These are phyloP conservation scores for Percopsis transmontana DNA, from an alignment of 2,113 vertebrate species.

Conservation along the genomic window DNA sequence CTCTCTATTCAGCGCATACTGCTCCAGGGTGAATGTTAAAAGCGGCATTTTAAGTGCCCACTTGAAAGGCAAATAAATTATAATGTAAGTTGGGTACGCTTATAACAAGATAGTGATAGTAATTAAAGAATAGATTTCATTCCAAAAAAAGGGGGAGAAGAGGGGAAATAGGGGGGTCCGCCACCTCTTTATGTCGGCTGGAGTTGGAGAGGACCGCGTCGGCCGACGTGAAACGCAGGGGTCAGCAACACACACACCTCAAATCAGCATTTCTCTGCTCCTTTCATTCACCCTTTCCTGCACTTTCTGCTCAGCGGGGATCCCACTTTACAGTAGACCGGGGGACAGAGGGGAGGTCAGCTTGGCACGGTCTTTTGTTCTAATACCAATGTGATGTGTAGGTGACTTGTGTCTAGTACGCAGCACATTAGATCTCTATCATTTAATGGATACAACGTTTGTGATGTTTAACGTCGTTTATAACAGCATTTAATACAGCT, in stretches of 20 bases:
- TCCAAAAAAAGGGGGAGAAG: constrained; percentile 1
- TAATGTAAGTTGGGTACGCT: constrained; percentile 43
- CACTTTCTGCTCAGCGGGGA: neutral
- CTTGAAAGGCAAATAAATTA: constrained; percentile 62
- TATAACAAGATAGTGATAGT: constrained; percentile 42
- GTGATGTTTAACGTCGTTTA: too few species aligned
- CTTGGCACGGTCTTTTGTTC: neutral
- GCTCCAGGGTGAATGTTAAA: constrained; percentile 47
- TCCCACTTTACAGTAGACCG: too few species aligned
- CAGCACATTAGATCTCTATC: too few species aligned
- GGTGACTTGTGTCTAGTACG: neutral
- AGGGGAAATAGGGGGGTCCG: neutral
- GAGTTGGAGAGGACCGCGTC: constrained; percentile 10
- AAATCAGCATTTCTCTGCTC: constrained; percentile 26
- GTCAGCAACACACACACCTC: constrained; percentile 22
- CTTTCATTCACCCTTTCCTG: neutral
- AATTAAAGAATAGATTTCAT: constrained; percentile 55
- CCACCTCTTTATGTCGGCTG: constrained; percentile 29
- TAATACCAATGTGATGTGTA: neutral
- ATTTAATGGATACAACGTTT: too few species aligned
- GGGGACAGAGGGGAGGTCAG: neutral
- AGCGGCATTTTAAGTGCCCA: constrained; percentile 52
- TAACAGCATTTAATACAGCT: too few species aligned
- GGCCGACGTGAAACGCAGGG: constrained; percentile 27
- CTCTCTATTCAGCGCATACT: constrained; percentile 44